These are phyloP conservation scores for Steinernema hermaphroditum DNA, from an alignment of 2,888 invertebrate species.

Conservation along the genomic window DNA sequence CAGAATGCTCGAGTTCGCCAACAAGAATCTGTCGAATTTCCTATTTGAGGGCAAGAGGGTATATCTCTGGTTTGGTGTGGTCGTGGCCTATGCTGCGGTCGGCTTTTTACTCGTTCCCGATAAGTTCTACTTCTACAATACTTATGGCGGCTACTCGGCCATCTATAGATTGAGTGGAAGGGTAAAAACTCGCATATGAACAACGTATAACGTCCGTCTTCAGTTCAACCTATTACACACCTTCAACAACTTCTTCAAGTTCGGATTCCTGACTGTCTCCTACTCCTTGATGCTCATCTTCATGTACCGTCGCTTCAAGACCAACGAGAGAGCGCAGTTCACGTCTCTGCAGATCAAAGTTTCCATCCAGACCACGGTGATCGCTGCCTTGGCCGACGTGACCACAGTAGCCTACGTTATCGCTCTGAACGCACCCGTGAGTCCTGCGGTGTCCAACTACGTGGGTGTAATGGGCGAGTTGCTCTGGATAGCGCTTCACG, in stretches of 20 bases:
- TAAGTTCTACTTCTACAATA: conserved; percentile 5
- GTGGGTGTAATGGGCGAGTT: neutral
- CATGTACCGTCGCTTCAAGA: neutral
- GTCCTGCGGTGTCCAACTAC: neutral
- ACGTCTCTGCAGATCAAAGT: neutral
- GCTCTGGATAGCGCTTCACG: neutral
- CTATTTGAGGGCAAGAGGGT: conserved; percentile 11
- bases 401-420: neutral
- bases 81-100: neutral
- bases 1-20: conserved; percentile 3
- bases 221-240: neutral
- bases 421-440: neutral
- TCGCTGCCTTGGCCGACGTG: neutral
- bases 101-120: neutral
- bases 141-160: neutral
- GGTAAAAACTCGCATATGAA: neutral
- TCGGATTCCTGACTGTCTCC: neutral
- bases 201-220: too few species aligned
- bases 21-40: neutral
- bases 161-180: neutral
- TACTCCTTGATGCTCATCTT: neutral
- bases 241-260: neutral
- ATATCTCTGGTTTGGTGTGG: neutral
- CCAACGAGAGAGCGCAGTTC: neutral
- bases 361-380: neutral